Conservation (phyloP, 2,888 invertebrate species). For the Dicyrtomina minuta region DNA sequence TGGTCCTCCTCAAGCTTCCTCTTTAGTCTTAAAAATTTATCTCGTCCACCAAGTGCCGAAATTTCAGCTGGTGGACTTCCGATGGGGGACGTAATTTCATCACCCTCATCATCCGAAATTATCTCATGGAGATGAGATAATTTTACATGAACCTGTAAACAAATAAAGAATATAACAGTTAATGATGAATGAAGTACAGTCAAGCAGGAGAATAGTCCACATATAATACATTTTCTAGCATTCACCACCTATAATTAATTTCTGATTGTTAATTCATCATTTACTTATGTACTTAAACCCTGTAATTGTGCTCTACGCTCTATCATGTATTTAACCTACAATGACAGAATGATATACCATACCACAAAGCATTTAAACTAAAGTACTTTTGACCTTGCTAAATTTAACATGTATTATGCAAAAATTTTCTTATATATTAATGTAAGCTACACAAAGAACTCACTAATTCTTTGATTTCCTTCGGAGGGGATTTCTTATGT, state of each 20-base stretch:
- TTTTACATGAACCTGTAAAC: slow-evolving; percentile 14
- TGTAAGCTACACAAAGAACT: no score
- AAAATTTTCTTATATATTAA: no score
- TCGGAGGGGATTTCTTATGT: not conserved
- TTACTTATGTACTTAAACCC: no score
- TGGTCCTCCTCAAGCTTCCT: slow-evolving; percentile 42
- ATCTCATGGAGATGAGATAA: slow-evolving; percentile 28
- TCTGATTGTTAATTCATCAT: no score
- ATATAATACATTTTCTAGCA: no score
- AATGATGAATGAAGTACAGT: not conserved
- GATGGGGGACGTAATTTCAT: slow-evolving; percentile 39
- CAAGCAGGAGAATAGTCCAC: no score
- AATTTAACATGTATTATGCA: no score
- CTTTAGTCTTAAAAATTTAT: slow-evolving; percentile 37
- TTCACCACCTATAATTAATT: no score
- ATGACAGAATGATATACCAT: no score
- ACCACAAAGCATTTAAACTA: no score
- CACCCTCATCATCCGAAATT: slow-evolving; percentile 35
- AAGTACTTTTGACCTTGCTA: no score
- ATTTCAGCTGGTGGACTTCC: slow-evolving; percentile 44
- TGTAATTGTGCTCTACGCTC: not conserved
- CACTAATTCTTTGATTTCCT: no score
- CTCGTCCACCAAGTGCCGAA: slow-evolving; percentile 36
- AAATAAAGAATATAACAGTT: not conserved
- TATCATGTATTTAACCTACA: not conserved